Evolutionary conservation across 2,888 invertebrate species (phyloP).

Genomic region (Ornithoptera alexandrae): DNA sequence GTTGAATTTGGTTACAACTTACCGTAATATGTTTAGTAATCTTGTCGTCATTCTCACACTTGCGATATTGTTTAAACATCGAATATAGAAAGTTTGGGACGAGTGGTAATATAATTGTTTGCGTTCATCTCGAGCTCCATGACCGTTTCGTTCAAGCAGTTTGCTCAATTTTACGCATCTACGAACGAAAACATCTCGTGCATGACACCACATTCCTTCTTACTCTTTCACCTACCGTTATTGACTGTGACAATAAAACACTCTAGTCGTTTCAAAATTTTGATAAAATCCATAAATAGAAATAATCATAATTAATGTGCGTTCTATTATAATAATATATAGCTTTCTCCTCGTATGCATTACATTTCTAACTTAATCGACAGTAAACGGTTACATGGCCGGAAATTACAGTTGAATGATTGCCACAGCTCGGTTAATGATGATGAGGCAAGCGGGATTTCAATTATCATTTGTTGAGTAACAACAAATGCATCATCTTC

Average conservation of each 20-base stretch:
- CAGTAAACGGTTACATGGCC: slow-evolving; percentile 56
- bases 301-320: not conserved
- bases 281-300: not conserved
- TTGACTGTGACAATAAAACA: not conserved
- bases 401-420: slow-evolving; percentile 62
- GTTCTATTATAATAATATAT: slow-evolving; percentile 4
- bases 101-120: slow-evolving; percentile 18
- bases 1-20: not conserved
- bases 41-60: not conserved
- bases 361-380: slow-evolving; percentile 45
- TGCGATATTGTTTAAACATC: slow-evolving; percentile 9
- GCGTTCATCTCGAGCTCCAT: slow-evolving; percentile 9
- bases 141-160: slow-evolving; percentile 6
- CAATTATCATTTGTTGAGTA: slow-evolving; percentile 27
- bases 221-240: not conserved
- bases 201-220: slow-evolving; percentile 9
- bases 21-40: not conserved
- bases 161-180: slow-evolving; percentile 27
- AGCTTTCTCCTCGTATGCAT: slow-evolving; percentile 25
- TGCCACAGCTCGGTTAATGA: slow-evolving; percentile 46
- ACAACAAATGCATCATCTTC: slow-evolving; percentile 26
- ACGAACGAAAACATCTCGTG: slow-evolving; percentile 21
- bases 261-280: not conserved
- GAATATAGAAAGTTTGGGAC: slow-evolving; percentile 13
- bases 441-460: slow-evolving; percentile 35